Evolutionary conservation across 2,797 vertebrate species (phyloP).

Genomic region (Lophura swinhoii): DNA sequence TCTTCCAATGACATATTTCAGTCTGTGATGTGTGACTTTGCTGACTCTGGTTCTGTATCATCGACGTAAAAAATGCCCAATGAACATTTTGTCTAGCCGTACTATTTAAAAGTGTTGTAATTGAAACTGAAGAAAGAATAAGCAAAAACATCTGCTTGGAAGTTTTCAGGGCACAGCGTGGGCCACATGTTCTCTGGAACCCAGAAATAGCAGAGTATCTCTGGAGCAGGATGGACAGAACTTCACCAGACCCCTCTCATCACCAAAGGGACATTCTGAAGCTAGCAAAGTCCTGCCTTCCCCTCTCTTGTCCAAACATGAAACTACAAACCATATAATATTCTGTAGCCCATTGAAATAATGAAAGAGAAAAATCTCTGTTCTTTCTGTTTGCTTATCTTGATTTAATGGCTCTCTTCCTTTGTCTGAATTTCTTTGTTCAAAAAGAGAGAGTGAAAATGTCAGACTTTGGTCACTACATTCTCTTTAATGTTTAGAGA

Average conservation of each 20-base stretch:
- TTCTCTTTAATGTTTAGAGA: conserved; percentile 56
- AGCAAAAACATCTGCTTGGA: neutral
- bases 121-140: neutral
- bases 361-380: neutral
- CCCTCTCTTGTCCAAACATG: neutral
- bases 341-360: neutral
- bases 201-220: accelerated
- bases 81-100: neutral
- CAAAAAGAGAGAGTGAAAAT: neutral
- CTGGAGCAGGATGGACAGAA: neutral
- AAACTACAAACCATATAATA: neutral
- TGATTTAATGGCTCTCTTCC: neutral
- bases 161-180: neutral
- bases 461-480: conserved; percentile 4
- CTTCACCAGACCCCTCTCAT: neutral
- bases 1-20: neutral
- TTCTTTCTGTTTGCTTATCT: neutral
- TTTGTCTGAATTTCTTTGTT: conserved; percentile 4
- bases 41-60: neutral
- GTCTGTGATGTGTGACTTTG: neutral
- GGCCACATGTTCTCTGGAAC: neutral
- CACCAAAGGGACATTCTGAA: neutral
- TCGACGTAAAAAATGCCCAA: neutral
- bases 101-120: neutral
- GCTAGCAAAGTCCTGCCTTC: neutral